Evolutionary conservation across 1,140 invertebrate genomes (phyloP).

Genomic region (Drosophila pectinifera): DNA sequence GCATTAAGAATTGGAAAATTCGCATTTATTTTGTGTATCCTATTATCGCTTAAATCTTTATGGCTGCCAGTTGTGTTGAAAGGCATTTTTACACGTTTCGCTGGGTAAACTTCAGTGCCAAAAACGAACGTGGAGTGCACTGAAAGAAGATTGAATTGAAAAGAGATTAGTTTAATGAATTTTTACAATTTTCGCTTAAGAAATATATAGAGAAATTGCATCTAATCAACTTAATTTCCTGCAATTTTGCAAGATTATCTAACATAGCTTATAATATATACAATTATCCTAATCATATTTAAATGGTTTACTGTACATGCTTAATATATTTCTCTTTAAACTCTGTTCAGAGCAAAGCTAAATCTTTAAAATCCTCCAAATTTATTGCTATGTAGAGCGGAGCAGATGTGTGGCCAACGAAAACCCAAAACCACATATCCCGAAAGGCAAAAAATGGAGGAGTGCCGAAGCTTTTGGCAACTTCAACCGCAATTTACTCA

Average conservation of each 20-base stretch:
- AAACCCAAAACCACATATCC: conserved; percentile 21
- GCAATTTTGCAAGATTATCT: no score
- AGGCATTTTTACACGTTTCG: conserved; percentile 11
- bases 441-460: not conserved
- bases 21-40: conserved; percentile 25
- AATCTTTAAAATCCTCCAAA: conserved; percentile 11
- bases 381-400: conserved; percentile 1
- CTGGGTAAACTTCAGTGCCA: not conserved
- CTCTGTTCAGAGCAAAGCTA: not conserved
- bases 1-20: conserved; percentile 40
- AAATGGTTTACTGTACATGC: not conserved
- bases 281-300: not conserved
- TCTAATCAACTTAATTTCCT: no score
- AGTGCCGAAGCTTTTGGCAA: conserved; percentile 53
- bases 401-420: conserved; percentile 23
- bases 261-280: no score
- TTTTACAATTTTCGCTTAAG: not conserved
- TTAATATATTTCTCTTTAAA: not conserved
- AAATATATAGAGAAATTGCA: no score
- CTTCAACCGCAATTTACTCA: conserved; percentile 82
- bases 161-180: not conserved
- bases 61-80: conserved; percentile 25
- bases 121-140: not conserved
- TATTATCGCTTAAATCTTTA: conserved; percentile 41
- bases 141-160: conserved; percentile 1